Conservation (phyloP, 2,113 vertebrate species). For the Ploceus nigricollis region DNA sequence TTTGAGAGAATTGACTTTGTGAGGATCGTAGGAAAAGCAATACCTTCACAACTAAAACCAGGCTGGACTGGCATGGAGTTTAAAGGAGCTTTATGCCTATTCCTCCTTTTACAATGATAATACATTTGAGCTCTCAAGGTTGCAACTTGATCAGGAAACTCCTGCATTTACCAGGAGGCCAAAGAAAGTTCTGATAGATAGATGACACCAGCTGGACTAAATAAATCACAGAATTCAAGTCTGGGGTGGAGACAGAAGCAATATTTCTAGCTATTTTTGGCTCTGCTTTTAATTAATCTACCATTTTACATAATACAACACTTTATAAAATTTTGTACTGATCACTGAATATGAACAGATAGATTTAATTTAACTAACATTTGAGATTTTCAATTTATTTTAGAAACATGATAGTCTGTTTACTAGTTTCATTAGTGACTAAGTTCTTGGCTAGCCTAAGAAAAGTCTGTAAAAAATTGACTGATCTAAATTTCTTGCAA, state of each 20-base stretch:
- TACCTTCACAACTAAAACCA: neutral
- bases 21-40: rapidly evolving
- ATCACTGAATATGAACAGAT: neutral
- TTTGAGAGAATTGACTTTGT: neutral
- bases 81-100: neutral
- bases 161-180: neutral
- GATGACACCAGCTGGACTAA: neutral
- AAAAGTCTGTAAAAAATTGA: constrained; percentile 32
- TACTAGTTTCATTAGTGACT: constrained; percentile 9
- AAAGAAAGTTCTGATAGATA: neutral
- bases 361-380: neutral
- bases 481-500: constrained; percentile 28
- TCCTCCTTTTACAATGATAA: neutral
- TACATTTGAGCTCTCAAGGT: neutral
- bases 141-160: neutral
- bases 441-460: neutral
- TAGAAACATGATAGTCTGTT: neutral
- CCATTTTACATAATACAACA: neutral
- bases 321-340: neutral
- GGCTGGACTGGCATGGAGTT: rapidly evolving
- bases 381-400: constrained; percentile 24
- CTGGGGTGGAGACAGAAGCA: neutral
- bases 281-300: neutral
- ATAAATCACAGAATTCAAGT: neutral
- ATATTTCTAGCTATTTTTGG: neutral